Evolutionary conservation across 1,140 invertebrate genomes (phyloP).

Genomic region (Lepidostoma basale): DNA sequence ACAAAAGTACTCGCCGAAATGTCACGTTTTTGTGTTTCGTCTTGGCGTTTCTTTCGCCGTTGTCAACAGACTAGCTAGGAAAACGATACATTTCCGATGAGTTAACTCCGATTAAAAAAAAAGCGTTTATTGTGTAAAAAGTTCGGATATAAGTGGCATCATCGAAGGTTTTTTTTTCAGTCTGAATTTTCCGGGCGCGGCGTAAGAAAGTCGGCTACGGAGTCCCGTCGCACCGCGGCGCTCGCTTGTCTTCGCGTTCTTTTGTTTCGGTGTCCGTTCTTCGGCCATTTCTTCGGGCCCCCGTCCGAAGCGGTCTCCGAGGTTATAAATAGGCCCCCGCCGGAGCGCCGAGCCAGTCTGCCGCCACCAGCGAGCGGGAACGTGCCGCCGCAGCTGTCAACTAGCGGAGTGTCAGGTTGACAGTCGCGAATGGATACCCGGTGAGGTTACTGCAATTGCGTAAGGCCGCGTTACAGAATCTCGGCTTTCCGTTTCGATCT

Average conservation of each 20-base stretch:
- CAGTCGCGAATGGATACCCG: background rate
- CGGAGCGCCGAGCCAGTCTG: slow-evolving; percentile 12
- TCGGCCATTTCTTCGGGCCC: background rate
- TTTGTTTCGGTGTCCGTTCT: background rate
- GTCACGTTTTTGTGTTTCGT: slow-evolving; percentile 2
- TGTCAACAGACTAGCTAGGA: no score
- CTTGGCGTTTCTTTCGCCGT: no score
- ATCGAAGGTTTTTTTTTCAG: background rate
- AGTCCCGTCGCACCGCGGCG: no score
- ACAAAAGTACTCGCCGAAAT: background rate
- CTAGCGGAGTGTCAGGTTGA: background rate
- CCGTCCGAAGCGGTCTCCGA: slow-evolving; percentile 4
- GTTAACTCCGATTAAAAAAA: no score
- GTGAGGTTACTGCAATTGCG: no score
- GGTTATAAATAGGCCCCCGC: slow-evolving; percentile 8
- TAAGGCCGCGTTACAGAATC: background rate
- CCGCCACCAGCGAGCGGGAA: slow-evolving; percentile 13
- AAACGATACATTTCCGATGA: no score
- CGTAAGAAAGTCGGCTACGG: background rate
- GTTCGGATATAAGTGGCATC: background rate
- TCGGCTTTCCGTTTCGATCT: slow-evolving; percentile 13
- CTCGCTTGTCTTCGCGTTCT: background rate
- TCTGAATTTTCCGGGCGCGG: background rate
- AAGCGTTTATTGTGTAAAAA: background rate
- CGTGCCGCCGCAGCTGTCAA: background rate